Conservation (phyloP, 1,140 invertebrate species). For the Panagrolaimus sp. region DNA sequence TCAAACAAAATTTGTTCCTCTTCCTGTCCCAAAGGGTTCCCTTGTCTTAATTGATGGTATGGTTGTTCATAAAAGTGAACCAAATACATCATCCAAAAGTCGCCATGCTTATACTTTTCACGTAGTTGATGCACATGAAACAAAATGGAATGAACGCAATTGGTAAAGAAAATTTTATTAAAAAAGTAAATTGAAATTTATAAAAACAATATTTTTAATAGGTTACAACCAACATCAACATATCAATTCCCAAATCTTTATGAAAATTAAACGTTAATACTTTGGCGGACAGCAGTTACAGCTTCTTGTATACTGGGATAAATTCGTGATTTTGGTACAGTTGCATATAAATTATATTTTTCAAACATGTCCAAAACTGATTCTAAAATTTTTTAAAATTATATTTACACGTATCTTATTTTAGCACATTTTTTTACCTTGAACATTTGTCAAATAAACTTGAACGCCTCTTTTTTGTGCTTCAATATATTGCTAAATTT, state of each 20-base stretch:
- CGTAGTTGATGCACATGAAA: slow-evolving; percentile 67
- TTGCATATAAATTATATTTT: too few relatives aligned
- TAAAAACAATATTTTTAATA: not conserved
- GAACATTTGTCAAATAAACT: too few relatives aligned
- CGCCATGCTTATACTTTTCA: slow-evolving; percentile 93
- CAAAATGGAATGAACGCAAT: slow-evolving; percentile 63
- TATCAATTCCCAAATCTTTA: not conserved
- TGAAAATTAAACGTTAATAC: not conserved
- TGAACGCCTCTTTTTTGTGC: too few relatives aligned
- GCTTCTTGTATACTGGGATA: too few relatives aligned
- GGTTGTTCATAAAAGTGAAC: slow-evolving; percentile 83
- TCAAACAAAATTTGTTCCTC: slow-evolving; percentile 70
- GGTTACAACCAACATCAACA: slow-evolving; percentile 5
- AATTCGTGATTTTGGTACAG: too few relatives aligned
- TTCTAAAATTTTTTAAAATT: too few relatives aligned
- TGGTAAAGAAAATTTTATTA: slow-evolving; percentile 1
- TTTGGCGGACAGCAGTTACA: too few relatives aligned
- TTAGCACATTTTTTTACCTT: too few relatives aligned
- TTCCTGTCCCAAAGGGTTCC: slow-evolving; percentile 75
- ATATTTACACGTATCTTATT: too few relatives aligned
- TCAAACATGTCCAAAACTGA: too few relatives aligned
- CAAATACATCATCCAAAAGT: slow-evolving; percentile 74
- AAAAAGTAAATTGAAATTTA: slow-evolving; percentile 4
- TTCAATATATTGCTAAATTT: too few relatives aligned
- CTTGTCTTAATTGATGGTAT: slow-evolving; percentile 82